Conservation (phyloP, 2,888 invertebrate species). For the Camptogramma bilineatum region DNA sequence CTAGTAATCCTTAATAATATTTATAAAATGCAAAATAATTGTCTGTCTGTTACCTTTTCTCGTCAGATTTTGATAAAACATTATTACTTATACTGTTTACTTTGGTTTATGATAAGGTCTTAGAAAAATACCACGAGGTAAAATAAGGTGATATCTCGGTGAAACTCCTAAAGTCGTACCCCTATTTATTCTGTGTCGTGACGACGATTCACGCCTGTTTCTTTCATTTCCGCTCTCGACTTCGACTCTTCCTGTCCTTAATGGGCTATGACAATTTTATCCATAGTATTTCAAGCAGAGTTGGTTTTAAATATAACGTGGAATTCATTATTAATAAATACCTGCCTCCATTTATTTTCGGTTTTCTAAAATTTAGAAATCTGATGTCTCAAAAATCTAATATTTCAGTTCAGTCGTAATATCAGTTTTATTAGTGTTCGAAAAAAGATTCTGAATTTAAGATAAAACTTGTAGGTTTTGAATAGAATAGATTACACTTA, state of each 20-base stretch:
- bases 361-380: neutral
- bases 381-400: no score
- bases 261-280: slow-evolving; percentile 55
- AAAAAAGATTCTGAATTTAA: no score
- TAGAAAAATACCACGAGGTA: neutral
- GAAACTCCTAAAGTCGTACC: slow-evolving; percentile 12
- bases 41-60: no score
- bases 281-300: slow-evolving; percentile 23
- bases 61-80: neutral
- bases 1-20: no score
- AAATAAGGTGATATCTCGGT: neutral
- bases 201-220: slow-evolving; percentile 59
- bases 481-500: no score
- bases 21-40: no score
- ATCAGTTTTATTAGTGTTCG: no score
- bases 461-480: no score
- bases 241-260: slow-evolving; percentile 67
- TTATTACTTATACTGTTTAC: no score
- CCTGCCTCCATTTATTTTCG: neutral
- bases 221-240: slow-evolving; percentile 69
- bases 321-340: slow-evolving; percentile 2
- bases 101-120: no score
- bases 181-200: slow-evolving; percentile 38
- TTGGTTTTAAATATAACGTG: slow-evolving; percentile 20
- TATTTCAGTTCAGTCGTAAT: no score